Conservation (phyloP, 2,113 vertebrate species). For the Lipotes vexillifer region DNA sequence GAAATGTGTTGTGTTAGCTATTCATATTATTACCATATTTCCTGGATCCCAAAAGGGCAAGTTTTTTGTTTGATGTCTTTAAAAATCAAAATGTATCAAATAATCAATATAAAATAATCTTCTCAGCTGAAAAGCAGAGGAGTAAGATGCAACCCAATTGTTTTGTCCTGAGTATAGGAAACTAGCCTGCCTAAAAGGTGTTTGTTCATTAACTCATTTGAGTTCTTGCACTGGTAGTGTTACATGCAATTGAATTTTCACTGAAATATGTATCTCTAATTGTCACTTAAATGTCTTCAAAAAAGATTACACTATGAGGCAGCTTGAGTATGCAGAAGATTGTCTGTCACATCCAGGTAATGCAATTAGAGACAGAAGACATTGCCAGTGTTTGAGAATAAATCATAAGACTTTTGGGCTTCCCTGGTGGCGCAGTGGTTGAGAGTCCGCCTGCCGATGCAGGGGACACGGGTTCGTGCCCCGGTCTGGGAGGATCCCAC, state of each 20-base stretch:
- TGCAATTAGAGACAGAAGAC: constrained; percentile 52
- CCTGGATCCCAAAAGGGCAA: not conserved
- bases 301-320: not conserved
- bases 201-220: not conserved
- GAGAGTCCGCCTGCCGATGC: too few relatives aligned
- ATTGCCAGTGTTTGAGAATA: constrained; percentile 38
- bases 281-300: constrained; percentile 48
- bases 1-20: not conserved
- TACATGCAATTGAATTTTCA: constrained; percentile 36
- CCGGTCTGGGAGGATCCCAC: too few relatives aligned
- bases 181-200: not conserved
- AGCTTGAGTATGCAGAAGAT: constrained; percentile 10
- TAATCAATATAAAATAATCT: not conserved
- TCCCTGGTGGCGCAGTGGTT: too few relatives aligned
- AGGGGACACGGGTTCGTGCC: too few relatives aligned
- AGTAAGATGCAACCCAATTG: not conserved
- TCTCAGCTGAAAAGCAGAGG: not conserved
- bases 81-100: not conserved
- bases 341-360: constrained; percentile 28
- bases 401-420: constrained; percentile 54
- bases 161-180: not conserved
- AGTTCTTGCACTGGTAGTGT: not conserved
- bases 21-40: not conserved
- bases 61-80: not conserved
- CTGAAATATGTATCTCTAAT: constrained; percentile 51